Conservation (phyloP, 2,113 vertebrate genomes). For the Corvus moneduloides region DNA sequence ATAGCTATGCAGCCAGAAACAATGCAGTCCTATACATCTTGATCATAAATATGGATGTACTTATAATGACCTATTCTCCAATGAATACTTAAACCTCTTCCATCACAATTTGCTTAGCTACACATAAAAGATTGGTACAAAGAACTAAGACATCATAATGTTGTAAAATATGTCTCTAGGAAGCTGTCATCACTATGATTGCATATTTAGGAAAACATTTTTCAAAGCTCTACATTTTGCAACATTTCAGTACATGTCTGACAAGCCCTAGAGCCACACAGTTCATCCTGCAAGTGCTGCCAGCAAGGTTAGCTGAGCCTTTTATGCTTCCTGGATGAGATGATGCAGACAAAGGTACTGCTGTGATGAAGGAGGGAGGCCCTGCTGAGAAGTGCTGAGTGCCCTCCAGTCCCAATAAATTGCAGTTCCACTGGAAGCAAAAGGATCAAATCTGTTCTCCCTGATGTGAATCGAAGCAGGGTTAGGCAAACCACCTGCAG, state of each 20-base stretch:
- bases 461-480: not conserved
- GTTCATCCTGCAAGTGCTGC: not conserved
- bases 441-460: not conserved
- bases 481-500: not conserved
- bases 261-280: not conserved
- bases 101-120: not conserved
- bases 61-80: slow-evolving; percentile 22
- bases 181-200: slow-evolving; percentile 14
- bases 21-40: slow-evolving; percentile 6
- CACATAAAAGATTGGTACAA: not conserved
- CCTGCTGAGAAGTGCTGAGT: not conserved
- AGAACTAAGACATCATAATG: not conserved
- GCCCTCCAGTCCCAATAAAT: not conserved
- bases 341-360: not conserved
- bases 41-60: slow-evolving; percentile 38
- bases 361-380: not conserved
- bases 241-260: not conserved
- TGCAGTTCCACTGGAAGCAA: not conserved
- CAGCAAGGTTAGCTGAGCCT: not conserved
- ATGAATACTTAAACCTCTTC: slow-evolving; percentile 7
- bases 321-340: not conserved
- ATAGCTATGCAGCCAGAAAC: not conserved
- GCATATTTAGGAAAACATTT: slow-evolving; percentile 3
- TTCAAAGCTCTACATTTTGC: not conserved
- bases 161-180: slow-evolving; percentile 8